Evolutionary conservation across 2,113 vertebrate species (phyloP), one percentile per base, ranked within the genome.

Genomic region (Tiliqua scincoides): DNA sequence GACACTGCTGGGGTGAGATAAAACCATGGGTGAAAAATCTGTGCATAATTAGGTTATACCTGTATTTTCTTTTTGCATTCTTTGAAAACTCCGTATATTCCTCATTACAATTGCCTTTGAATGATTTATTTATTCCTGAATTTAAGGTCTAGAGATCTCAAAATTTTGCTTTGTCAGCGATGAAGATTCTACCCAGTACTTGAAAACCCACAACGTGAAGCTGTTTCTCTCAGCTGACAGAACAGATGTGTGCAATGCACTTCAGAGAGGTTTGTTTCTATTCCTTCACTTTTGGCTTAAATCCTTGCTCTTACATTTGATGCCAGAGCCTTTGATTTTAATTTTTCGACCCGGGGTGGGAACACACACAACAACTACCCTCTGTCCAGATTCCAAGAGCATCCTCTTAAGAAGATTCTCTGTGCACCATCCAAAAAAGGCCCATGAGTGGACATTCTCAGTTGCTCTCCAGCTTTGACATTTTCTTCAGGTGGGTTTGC

Each of bases 191-290:
- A 90, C 93, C 0, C 91, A 96, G 61, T 96, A 94, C 88, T 95
- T 98, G 32, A 91, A 95, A 79, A 89, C 92, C 35, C 95, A 97
- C 0, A 54, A 96, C 0, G 96, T 97, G 61, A 96, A 97, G 59
- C 95, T 98, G 61, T 98, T 97, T 87, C 94, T 98, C 86, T 96
- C 97, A 0, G 95, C 95, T 0, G 95, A 97, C 91, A 89, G 83
- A 78, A 93, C 83, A 48, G 95, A 96, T 4, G 95, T 96, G 79
- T 93, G 88, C 91, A 94, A 93, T 4, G 95, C 95, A 5, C 93
- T 95, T 48, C 92, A 0, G 59, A 94, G 93, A 95, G 95, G 97
- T 96, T 79, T 0, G 85, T 63, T 23, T 81, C 40, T 79, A 11
- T 30, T 10, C 78, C 52, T 83, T 82, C 32, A 79, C 67, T 0